phyloP scores from a whole-genome alignment of 1,140 invertebrate genomes.

The Holcopasites calliopsidis region DNA sequence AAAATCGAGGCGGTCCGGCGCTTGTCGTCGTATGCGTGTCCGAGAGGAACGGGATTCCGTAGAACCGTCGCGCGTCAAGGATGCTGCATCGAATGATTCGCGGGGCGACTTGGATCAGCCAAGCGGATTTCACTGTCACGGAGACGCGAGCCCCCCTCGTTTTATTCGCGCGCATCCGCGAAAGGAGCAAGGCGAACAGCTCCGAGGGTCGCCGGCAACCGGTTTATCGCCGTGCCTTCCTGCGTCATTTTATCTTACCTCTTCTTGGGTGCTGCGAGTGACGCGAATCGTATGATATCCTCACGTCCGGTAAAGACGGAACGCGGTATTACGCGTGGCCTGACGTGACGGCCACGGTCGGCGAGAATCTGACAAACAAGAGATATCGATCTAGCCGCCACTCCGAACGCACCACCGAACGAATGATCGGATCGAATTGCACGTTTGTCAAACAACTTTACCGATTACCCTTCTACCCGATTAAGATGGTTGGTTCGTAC shows the following conservation, averaged over 20 bases:
- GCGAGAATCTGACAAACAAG: not conserved
- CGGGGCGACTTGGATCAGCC: not conserved
- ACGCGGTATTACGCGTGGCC: not conserved
- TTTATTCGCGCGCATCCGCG: slow-evolving; percentile 11
- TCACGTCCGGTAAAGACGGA: slow-evolving; percentile 13
- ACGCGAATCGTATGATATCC: not conserved
- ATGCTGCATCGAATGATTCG: too few relatives aligned
- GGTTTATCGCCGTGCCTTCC: slow-evolving; percentile 30
- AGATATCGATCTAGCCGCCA: slow-evolving; percentile 1
- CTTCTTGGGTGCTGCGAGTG: not conserved
- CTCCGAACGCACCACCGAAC: not conserved
- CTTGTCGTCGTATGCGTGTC: too few relatives aligned
- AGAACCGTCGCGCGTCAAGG: too few relatives aligned
- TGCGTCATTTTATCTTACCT: not conserved
- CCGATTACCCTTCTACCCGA: not conserved
- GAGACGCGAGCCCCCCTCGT: not conserved
- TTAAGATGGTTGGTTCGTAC: not conserved
- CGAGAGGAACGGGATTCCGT: too few relatives aligned
- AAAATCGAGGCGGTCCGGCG: too few relatives aligned
- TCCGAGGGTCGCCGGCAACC: slow-evolving; percentile 19
- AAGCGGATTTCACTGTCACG: slow-evolving; percentile 12
- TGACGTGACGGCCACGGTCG: not conserved
- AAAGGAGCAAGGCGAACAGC: slow-evolving; percentile 33
- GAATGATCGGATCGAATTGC: not conserved
- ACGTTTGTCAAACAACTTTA: not conserved